A percentile compares a stretch with the other conserved stretches of the same genome.
Evolutionary conservation across 2,888 invertebrate species (phyloP).

Genomic region (Hydroisotoma schaefferi): DNA sequence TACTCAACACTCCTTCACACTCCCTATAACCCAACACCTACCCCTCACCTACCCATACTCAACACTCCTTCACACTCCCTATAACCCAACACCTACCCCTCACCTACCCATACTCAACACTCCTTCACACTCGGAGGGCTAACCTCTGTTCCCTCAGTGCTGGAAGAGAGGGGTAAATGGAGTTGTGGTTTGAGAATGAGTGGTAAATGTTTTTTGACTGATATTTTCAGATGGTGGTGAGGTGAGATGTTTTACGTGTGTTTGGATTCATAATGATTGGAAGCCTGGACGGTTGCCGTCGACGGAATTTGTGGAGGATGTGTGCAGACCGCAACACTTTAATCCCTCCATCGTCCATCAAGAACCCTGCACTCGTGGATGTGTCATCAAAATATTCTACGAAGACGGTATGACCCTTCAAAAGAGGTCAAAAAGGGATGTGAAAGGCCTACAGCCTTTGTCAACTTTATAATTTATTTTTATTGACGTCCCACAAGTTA

Average conservation of each 20-base stretch:
- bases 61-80: too few relatives aligned
- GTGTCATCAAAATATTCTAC: slow-evolving; percentile 27
- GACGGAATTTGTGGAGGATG: slow-evolving; percentile 24
- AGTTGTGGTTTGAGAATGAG: too few relatives aligned
- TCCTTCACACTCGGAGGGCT: too few relatives aligned
- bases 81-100: too few relatives aligned
- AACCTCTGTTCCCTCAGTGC: too few relatives aligned
- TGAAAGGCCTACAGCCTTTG: too few relatives aligned
- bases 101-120: neutral
- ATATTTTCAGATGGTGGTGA: slow-evolving; percentile 13
- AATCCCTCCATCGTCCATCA: slow-evolving; percentile 26
- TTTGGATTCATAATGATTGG: too few relatives aligned
- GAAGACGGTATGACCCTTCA: slow-evolving; percentile 33
- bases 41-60: neutral
- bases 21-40: too few relatives aligned
- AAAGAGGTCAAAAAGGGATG: too few relatives aligned
- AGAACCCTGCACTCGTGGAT: slow-evolving; percentile 27
- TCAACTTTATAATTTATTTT: too few relatives aligned
- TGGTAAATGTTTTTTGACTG: neutral
- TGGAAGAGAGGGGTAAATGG: neutral
- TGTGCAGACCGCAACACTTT: slow-evolving; percentile 31
- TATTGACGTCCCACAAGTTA: too few relatives aligned
- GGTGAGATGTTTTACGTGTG: slow-evolving; percentile 33
- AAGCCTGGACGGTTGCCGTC: slow-evolving; percentile 22
- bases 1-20: too few relatives aligned